Percentiles rank a stretch among this genome's conserved stretches.
phyloP scores from a whole-genome alignment of 2,888 invertebrate species.

The Apantesis nais region DNA sequence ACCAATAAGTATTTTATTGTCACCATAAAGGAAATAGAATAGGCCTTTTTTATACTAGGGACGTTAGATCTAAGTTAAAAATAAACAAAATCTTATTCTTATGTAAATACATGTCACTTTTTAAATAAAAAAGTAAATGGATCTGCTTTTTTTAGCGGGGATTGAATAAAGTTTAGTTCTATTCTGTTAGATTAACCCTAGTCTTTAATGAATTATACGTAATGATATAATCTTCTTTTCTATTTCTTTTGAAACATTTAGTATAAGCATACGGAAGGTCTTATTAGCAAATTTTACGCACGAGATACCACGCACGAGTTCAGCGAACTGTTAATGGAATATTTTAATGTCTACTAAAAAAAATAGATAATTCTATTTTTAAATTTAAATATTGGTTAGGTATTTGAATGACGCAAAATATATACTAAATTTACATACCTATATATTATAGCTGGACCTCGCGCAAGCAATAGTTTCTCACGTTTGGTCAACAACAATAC shows the following conservation, averaged over 20 bases:
- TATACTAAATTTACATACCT: background rate
- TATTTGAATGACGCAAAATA: background rate
- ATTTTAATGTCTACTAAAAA: background rate
- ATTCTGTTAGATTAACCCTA: background rate
- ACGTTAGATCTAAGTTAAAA: background rate
- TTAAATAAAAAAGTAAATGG: background rate
- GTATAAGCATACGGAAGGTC: background rate
- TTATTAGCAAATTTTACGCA: background rate
- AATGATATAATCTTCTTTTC: background rate
- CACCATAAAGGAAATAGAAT: background rate
- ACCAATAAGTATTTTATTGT: background rate
- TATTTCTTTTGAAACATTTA: background rate
- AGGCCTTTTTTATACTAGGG: background rate
- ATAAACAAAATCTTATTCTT: background rate
- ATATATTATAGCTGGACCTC: background rate
- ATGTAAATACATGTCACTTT: background rate
- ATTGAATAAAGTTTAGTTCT: background rate
- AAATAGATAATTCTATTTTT: background rate
- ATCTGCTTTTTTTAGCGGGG: background rate
- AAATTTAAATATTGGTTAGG: background rate
- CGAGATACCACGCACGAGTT: background rate
- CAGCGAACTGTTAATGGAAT: conserved; percentile 1
- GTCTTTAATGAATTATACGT: background rate
- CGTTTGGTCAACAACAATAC: background rate
- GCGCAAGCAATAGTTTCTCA: background rate